A percentile compares a stretch with the other conserved stretches of the same genome.
Evolutionary conservation across 2,113 vertebrate genomes (phyloP).

Genomic region (Brevimyrus niger): DNA sequence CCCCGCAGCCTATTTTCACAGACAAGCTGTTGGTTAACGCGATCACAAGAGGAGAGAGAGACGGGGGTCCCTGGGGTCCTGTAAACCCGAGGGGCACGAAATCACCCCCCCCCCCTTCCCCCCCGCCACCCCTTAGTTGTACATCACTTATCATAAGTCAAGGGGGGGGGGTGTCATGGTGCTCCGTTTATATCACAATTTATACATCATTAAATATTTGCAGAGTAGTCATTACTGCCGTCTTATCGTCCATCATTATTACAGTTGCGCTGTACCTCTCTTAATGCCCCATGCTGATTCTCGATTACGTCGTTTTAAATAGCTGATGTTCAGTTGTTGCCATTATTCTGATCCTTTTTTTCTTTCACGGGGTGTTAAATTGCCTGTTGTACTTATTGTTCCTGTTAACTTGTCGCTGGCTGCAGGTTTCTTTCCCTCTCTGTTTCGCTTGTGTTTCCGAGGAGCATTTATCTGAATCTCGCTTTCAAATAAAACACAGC

Average conservation of each 20-base stretch:
- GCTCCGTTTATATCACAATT: conserved; percentile 39
- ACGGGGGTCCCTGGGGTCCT: conserved; percentile 42
- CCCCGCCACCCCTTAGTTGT: not conserved
- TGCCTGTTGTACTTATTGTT: conserved; percentile 7
- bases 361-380: conserved; percentile 32
- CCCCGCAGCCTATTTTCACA: conserved; percentile 48
- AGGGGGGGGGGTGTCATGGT: conserved; percentile 15
- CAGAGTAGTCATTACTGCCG: conserved; percentile 21
- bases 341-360: not conserved
- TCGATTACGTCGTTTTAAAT: conserved; percentile 33
- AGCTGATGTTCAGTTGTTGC: conserved; percentile 12
- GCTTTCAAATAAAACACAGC: not conserved
- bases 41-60: conserved; percentile 38
- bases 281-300: conserved; percentile 26
- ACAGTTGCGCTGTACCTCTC: conserved; percentile 19
- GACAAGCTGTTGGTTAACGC: conserved; percentile 56
- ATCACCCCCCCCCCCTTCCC: conserved; percentile 24
- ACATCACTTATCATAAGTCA: conserved; percentile 27
- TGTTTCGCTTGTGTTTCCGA: not conserved
- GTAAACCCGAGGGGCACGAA: conserved; percentile 35
- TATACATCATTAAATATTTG: conserved; percentile 44
- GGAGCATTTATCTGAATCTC: not conserved
- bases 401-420: not conserved
- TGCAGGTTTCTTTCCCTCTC: not conserved
- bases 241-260: conserved; percentile 34